These are phyloP conservation scores for Struthio camelus DNA, from an alignment of 2,113 vertebrate species.

Conservation along the genomic window DNA sequence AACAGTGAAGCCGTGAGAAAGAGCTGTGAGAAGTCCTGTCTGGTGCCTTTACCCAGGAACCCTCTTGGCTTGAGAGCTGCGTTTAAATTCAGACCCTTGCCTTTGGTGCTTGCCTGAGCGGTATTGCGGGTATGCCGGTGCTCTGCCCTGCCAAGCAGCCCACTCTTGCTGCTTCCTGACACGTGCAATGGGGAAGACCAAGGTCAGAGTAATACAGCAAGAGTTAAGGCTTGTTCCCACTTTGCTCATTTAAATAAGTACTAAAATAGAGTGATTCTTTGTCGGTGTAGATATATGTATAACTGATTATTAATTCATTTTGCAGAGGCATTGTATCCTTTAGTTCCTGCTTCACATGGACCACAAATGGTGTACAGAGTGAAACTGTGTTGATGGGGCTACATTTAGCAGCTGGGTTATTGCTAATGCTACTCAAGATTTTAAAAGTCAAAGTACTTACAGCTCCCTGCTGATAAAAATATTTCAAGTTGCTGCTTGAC, in stretches of 20 bases:
- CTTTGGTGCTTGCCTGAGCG: not conserved
- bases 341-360: not conserved
- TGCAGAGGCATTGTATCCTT: not conserved
- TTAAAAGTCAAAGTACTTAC: not conserved
- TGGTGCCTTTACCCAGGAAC: not conserved
- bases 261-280: not conserved
- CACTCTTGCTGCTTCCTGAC: not conserved
- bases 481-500: slow-evolving; percentile 24
- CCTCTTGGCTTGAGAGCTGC: not conserved
- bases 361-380: not conserved
- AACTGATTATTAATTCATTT: not conserved
- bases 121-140: not conserved
- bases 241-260: not conserved
- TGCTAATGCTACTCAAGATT: not conserved
- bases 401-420: not conserved
- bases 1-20: not conserved
- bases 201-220: not conserved
- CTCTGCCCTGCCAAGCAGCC: not conserved
- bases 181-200: not conserved
- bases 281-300: not conserved
- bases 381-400: not conserved
- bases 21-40: not conserved
- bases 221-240: not conserved
- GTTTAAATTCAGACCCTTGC: not conserved
- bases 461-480: slow-evolving; percentile 42